Evolutionary conservation across 2,888 invertebrate species (phyloP).

Genomic region (Xestia c-nigrum): DNA sequence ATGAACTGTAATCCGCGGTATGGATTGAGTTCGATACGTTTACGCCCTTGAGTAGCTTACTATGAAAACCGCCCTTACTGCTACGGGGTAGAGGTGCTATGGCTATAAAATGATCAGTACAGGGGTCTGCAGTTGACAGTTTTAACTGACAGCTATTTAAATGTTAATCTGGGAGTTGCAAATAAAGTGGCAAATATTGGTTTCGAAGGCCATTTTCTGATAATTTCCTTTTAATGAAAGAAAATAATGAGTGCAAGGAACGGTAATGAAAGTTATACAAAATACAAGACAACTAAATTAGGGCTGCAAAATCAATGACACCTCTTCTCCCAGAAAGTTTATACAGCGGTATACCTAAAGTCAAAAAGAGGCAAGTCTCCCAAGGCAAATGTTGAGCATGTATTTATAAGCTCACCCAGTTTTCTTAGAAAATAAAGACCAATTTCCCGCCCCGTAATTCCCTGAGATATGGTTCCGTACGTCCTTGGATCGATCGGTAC

Average conservation of each 20-base stretch:
- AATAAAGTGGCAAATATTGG: background rate
- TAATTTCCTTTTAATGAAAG: background rate
- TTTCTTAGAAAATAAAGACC: slow-evolving; percentile 15
- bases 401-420: background rate
- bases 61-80: background rate
- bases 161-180: background rate
- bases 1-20: slow-evolving; percentile 11
- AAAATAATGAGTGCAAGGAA: background rate
- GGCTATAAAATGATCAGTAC: background rate
- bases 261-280: no score
- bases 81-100: background rate
- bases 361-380: background rate
- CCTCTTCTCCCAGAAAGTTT: background rate
- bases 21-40: background rate
- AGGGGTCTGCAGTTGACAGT: background rate
- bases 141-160: background rate
- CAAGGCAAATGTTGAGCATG: background rate
- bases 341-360: no score
- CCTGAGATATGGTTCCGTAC: slow-evolving; percentile 49
- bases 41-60: background rate
- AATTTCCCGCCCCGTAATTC: slow-evolving; percentile 37
- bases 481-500: slow-evolving; percentile 87
- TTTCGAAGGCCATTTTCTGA: background rate
- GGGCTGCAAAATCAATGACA: background rate
- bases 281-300: background rate